Evolutionary conservation across 2,797 vertebrate species (phyloP), one percentile per base, ranked within the genome.

Genomic region (Perodicticus potto): DNA sequence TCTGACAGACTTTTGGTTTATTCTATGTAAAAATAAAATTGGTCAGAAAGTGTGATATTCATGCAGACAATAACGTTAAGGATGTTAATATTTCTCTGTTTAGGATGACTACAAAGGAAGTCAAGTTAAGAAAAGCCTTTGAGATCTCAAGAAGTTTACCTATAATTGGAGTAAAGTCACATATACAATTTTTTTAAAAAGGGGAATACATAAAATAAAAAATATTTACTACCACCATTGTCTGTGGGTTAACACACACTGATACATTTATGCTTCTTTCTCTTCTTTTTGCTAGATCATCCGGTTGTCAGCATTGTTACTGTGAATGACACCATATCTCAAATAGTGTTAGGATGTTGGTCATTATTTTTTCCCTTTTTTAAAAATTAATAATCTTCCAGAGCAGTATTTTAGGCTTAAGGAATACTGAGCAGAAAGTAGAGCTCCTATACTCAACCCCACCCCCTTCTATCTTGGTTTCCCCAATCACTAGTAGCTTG

Each of bases 51-150:
- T 80, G 2, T 57, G 70, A 57, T 70, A 29, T 12, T 89, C 4
- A 45, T 91, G 78, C 22, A 22, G 37, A 45, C 61, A 34, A 63
- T 57, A 61, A 61, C n/a, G 57, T 70, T 34, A 63, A 57, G n/a
- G 37, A 12, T n/a, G 34, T 69, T 72, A 76, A 37, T 53, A 27
- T 81, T 89, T 85, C 29, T 95, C n/a, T 90, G 25, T n/a, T 83
- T 80, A 72, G 43, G 16, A 25, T 37, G 22, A 67, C 16, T 67
- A 25, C 13, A 82, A 78, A 73, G 11, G 27, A 45, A 20, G 32
- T 32, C 3, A 29, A 37, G 6, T 5, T 80, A 37, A 61, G 3
- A 3, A 63, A 96, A 89, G 13, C 0, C 63, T 89, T 86, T 3
- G 20, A 16, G 19, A 12, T 78, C 43, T 59, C 34, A 69, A 87